Conservation (phyloP, 2,797 vertebrate genomes). For the Pseudomugil gertrudae region DNA sequence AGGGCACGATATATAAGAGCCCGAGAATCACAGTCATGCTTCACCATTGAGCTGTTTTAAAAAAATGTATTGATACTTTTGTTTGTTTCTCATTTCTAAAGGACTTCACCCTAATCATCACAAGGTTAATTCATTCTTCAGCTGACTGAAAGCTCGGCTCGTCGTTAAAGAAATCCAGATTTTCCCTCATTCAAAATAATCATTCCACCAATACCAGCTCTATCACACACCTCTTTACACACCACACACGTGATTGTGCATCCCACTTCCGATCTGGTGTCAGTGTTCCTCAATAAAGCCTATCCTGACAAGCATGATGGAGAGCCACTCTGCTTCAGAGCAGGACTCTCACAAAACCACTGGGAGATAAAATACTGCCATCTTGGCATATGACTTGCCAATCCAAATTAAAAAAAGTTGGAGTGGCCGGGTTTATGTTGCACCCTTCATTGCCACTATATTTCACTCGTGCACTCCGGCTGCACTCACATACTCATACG, state of each 20-base stretch:
- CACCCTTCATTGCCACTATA: constrained; percentile 58
- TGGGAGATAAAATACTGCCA: constrained; percentile 71
- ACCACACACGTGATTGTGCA: constrained; percentile 11
- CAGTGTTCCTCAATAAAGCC: constrained; percentile 78
- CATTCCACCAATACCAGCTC: constrained; percentile 14
- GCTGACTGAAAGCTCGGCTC: constrained; percentile 7
- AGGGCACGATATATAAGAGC: constrained; percentile 1
- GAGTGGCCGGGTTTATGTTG: constrained; percentile 71
- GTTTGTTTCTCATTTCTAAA: constrained; percentile 7
- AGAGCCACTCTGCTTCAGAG: constrained; percentile 76
- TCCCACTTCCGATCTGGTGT: constrained; percentile 52
- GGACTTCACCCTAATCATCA: constrained; percentile 8
- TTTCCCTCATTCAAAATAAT: constrained; percentile 46
- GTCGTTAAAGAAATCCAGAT: constrained; percentile 23
- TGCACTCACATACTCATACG: constrained; percentile 16
- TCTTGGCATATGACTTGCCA: constrained; percentile 73
- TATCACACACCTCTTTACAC: constrained; percentile 1
- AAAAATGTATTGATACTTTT: neutral
- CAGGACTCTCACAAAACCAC: constrained; percentile 73
- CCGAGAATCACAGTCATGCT: constrained; percentile 17
- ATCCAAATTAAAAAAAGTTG: constrained; percentile 82
- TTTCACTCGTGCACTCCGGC: constrained; percentile 65
- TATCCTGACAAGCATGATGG: constrained; percentile 78
- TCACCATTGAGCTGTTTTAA: constrained; percentile 1
- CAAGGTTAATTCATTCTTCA: neutral